A percentile compares a stretch with the other conserved stretches of the same genome.
Conservation (phyloP, 1,140 invertebrate species). For the Mycetomoellerius zeteki region DNA sequence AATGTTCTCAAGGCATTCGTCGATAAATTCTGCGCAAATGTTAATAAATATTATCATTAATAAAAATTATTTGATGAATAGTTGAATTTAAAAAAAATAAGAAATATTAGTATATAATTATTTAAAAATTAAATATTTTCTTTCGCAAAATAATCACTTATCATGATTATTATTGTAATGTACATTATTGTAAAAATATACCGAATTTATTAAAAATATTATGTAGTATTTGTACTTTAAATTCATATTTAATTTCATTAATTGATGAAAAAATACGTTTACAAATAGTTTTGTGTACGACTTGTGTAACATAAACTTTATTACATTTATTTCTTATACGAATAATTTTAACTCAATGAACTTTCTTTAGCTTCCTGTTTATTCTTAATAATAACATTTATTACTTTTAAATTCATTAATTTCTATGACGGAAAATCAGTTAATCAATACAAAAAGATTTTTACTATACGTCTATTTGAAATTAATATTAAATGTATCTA, state of each 20-base stretch:
- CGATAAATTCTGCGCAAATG: not conserved
- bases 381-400: not conserved
- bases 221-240: not conserved
- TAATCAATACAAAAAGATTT: not conserved
- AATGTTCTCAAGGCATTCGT: conserved; percentile 15
- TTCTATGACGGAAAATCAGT: not conserved
- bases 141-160: not conserved
- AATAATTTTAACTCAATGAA: not conserved
- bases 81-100: not conserved
- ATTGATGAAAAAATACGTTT: not conserved
- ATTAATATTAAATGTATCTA: conserved; percentile 8
- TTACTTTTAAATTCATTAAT: not conserved
- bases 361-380: not conserved
- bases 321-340: not conserved
- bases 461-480: not conserved
- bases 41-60: conserved; percentile 22
- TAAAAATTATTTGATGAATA: too few relatives aligned
- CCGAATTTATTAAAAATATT: not conserved
- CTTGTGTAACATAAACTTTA: not conserved
- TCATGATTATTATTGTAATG: not conserved
- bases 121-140: not conserved
- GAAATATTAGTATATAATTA: not conserved
- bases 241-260: not conserved
- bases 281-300: not conserved
- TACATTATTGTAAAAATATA: not conserved